Conservation (phyloP, 2,113 vertebrate species). For the human (Homo sapiens) region GRCh38 chr21:33981501-33982000, state of each 20-base stretch:
- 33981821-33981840: rapidly evolving
- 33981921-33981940: background rate
- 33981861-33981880: background rate
- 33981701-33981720: rapidly evolving
- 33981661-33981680: rapidly evolving
- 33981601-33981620: background rate
- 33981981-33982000: background rate
- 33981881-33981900: background rate
- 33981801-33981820: background rate
- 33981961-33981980: background rate
- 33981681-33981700: background rate
- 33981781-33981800: background rate
- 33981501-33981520: background rate
- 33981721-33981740: too few relatives aligned
- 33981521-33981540: background rate
- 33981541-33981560: background rate
- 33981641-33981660: background rate
- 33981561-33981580: background rate
- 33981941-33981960: background rate
- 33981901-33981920: background rate
- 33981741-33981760: background rate
- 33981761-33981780: rapidly evolving
- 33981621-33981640: rapidly evolving
- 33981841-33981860: background rate
- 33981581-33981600: rapidly evolving